These are phyloP conservation scores for Pterois miles DNA, from an alignment of 2,797 vertebrate genomes.

Conservation along the genomic window DNA sequence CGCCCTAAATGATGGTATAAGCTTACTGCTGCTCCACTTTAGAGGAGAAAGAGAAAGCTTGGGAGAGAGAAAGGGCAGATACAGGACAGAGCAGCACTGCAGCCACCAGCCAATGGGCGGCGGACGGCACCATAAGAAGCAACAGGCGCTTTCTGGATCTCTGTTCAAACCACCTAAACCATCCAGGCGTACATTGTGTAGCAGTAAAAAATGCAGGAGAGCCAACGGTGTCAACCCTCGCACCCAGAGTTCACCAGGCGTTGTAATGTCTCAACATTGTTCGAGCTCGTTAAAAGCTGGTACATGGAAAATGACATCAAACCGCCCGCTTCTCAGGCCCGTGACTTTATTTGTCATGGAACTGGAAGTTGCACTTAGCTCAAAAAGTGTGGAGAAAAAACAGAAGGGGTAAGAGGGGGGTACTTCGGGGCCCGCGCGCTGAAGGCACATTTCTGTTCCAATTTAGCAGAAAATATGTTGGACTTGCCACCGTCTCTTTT, in stretches of 20 bases:
- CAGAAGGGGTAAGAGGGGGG: constrained; percentile 47
- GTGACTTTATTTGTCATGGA: constrained; percentile 75
- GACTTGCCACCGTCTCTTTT: constrained; percentile 72
- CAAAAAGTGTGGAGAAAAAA: constrained; percentile 55
- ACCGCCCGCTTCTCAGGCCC: constrained; percentile 52
- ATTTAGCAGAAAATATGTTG: constrained; percentile 84
- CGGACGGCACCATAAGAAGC: constrained; percentile 36
- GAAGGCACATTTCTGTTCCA: constrained; percentile 78
- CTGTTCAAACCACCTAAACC: constrained; percentile 55
- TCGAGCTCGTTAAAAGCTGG: constrained; percentile 63
- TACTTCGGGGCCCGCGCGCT: constrained; percentile 47
- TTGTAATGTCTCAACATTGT: constrained; percentile 52
- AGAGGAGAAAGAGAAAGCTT: constrained; percentile 49
- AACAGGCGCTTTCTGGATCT: constrained; percentile 54
- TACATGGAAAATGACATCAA: constrained; percentile 76
- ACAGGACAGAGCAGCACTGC: constrained; percentile 46
- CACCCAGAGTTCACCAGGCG: constrained; percentile 55
- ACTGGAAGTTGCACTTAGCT: constrained; percentile 77
- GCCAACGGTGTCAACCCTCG: constrained; percentile 52
- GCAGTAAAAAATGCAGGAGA: constrained; percentile 27
- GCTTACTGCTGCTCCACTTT: constrained; percentile 61
- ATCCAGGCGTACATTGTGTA: constrained; percentile 28
- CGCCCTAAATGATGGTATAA: constrained; percentile 70
- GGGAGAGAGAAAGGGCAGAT: constrained; percentile 53
- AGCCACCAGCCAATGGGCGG: constrained; percentile 43